These are phyloP conservation scores for Pipistrellus pygmaeus DNA, from an alignment of 2,797 vertebrate genomes.

Conservation along the genomic window DNA sequence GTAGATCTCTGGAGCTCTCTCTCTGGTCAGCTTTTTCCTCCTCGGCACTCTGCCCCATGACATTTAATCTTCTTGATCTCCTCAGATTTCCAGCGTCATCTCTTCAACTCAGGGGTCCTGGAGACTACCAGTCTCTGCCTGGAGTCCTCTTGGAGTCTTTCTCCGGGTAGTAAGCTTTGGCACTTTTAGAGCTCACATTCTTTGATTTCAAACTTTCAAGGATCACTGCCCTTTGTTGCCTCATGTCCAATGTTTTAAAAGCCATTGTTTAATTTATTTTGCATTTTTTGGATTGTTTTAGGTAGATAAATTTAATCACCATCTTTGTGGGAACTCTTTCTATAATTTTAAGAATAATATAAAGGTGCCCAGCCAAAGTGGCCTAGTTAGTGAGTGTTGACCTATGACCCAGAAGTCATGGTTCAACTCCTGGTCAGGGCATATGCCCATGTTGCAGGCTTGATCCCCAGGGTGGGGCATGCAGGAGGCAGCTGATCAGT, in stretches of 20 bases:
- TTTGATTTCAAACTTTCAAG: background rate
- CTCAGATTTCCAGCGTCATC: background rate
- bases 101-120: background rate
- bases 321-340: background rate
- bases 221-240: background rate
- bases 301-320: background rate
- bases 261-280: background rate
- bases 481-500: too few relatives aligned
- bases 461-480: too few relatives aligned
- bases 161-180: background rate
- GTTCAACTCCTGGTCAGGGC: too few relatives aligned
- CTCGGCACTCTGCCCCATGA: background rate
- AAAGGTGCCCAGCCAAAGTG: background rate
- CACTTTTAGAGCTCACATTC: background rate
- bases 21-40: background rate
- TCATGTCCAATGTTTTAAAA: background rate
- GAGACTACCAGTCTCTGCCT: background rate
- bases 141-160: background rate
- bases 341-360: conserved; percentile 8
- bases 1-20: background rate
- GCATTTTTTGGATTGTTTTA: background rate
- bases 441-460: too few relatives aligned
- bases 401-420: too few relatives aligned
- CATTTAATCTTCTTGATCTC: background rate
- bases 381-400: too few relatives aligned